phyloP scores from a whole-genome alignment of 2,113 vertebrate genomes.

The Ammodramus savannarum region DNA sequence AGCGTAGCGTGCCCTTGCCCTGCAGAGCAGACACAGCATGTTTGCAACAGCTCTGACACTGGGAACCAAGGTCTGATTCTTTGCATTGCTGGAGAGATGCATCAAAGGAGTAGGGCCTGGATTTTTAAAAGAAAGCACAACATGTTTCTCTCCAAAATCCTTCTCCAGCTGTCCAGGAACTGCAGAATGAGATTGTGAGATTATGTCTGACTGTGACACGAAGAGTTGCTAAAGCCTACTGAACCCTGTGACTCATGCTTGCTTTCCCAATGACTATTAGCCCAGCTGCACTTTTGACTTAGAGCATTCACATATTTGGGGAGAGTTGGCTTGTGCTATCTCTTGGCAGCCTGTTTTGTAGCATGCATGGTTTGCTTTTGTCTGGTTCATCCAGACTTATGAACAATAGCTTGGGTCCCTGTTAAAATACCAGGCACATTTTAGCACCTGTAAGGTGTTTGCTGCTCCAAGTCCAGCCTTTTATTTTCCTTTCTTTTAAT shows the following conservation, averaged over 20 bases:
- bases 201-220: background rate
- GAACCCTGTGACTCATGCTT: background rate
- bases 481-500: background rate
- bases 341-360: conserved; percentile 1
- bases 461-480: background rate
- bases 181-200: background rate
- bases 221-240: background rate
- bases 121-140: background rate
- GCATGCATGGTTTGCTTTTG: background rate
- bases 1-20: background rate
- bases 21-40: no score
- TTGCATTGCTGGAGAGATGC: background rate
- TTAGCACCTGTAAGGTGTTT: background rate
- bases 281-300: conserved; percentile 30
- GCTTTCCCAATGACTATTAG: background rate
- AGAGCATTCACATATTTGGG: background rate
- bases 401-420: background rate
- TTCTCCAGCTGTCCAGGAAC: conserved; percentile 34
- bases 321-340: background rate
- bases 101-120: background rate
- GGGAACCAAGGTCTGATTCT: background rate
- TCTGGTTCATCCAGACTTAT: background rate
- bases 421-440: background rate
- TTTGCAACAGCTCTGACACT: background rate
- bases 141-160: conserved; percentile 2